Conservation (phyloP, 2,888 invertebrate species). For the Drosophila neotestacea region DNA sequence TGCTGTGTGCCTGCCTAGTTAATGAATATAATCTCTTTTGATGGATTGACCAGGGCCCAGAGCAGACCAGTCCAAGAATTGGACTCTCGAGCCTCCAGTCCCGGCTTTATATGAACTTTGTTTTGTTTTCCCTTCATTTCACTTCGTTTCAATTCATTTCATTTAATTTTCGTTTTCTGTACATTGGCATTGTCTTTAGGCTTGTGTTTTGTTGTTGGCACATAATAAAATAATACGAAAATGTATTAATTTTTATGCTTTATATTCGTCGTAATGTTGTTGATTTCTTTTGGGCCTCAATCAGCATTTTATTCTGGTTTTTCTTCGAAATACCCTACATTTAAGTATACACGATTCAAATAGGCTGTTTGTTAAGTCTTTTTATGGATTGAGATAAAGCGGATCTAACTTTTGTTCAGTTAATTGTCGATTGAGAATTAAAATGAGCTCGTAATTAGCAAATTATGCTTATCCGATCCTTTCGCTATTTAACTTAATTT, state of each 20-base stretch:
- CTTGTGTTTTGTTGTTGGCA: conserved; percentile 38
- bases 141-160: conserved; percentile 57
- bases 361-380: conserved; percentile 11
- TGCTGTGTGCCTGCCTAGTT: conserved; percentile 59
- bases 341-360: not conserved
- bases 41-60: conserved; percentile 74
- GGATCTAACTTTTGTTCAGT: conserved; percentile 8
- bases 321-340: conserved; percentile 42
- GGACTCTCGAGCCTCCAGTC: conserved; percentile 14
- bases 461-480: conserved; percentile 67
- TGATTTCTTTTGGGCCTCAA: conserved; percentile 58
- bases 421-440: conserved; percentile 10
- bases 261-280: conserved; percentile 61
- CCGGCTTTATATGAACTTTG: conserved; percentile 52
- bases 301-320: conserved; percentile 40
- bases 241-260: conserved; percentile 74
- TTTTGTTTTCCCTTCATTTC: conserved; percentile 58
- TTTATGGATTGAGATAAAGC: conserved; percentile 22
- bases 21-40: conserved; percentile 79
- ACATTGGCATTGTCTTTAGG: conserved; percentile 53
- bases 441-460: conserved; percentile 49
- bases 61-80: conserved; percentile 10
- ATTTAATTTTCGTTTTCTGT: conserved; percentile 36
- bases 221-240: conserved; percentile 71
- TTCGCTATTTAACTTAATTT: conserved; percentile 60